Evolutionary conservation across 2,797 vertebrate species (phyloP), one percentile per base, ranked within the genome.

Genomic region (Hyperoplus immaculatus): DNA sequence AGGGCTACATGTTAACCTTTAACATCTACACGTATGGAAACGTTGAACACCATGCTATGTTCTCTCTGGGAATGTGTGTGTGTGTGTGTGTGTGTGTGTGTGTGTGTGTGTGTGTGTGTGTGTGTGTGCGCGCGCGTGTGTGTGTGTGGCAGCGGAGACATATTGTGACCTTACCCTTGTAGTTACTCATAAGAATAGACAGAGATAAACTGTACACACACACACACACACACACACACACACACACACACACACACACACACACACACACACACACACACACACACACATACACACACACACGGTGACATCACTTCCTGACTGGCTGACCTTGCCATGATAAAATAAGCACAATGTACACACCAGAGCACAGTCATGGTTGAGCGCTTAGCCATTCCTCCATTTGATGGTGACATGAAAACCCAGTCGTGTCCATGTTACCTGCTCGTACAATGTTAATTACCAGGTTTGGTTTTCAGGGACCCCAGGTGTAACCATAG

Each of bases 1-100:
- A 87, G 89, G 87, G 38, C 51, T 62, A 67, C 74, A 57, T 58
- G 81, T 71, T 62, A 79, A 89, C 87, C 87, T 93, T 83, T 88
- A 70, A 78, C 87, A 55, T 81, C 14, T n/a, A 69, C 77, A 86
- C 5, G 82, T 87, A 78, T 81, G 86, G 79, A 84, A 84, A 84
- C 46, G 8, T 57, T 59, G 71, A 83, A 56, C 80, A 58, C 15
- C 68, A 76, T 29, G 55, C 58, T 57, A 47, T 29, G 51, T 66
- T 29, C 46, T 72, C 10, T 21, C 46, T n/a, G 29, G 29, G 29
- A 29, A 29, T 29, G 2, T 16, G 0, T 41, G 49, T 57, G 54
- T 41, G 29, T 8, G 16, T 58, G 42, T 53, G 39, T 47, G n/a
- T 42, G 11, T 45, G 62, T 66, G 54, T 69, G 57, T 64, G 63